These are phyloP conservation scores for Sebastes wilsoni DNA, from an alignment of 2,797 vertebrate genomes.

Conservation along the genomic window DNA sequence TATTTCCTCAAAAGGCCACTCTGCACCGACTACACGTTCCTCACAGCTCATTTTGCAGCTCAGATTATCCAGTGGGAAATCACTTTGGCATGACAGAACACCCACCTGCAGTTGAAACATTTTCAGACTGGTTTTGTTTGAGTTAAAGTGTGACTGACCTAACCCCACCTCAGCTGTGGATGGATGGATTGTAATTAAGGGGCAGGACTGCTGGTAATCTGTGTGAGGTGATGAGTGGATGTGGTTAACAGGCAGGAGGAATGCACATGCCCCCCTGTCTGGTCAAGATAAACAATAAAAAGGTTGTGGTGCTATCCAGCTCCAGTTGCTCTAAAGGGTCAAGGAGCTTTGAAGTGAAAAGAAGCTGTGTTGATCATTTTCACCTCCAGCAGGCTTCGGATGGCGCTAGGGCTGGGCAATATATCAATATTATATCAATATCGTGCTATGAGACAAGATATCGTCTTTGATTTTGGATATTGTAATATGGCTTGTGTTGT, in stretches of 20 bases:
- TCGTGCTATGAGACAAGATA: neutral
- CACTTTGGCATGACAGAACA: constrained; percentile 22
- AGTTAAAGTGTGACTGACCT: constrained; percentile 40
- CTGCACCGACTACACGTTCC: constrained; percentile 15
- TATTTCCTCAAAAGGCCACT: constrained; percentile 60
- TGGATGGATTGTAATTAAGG: constrained; percentile 55
- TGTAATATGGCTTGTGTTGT: too few relatives aligned
- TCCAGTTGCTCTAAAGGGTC: constrained; percentile 13
- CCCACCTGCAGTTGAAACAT: constrained; percentile 22
- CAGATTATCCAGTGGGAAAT: constrained; percentile 19
- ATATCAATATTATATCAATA: neutral
- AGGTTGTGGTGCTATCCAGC: constrained; percentile 18
- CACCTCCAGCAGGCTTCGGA: neutral
- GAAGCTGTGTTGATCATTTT: neutral
- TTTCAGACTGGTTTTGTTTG: constrained; percentile 20
- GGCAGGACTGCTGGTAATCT: constrained; percentile 49
- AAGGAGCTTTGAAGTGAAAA: constrained; percentile 19
- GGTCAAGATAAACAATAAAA: constrained; percentile 60
- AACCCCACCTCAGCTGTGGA: neutral
- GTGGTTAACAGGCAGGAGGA: constrained; percentile 56
- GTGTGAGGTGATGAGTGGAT: constrained; percentile 59
- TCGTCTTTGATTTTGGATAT: too few relatives aligned
- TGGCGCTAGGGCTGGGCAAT: neutral
- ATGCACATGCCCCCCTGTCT: constrained; percentile 37
- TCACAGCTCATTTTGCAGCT: constrained; percentile 39